phyloP scores from a whole-genome alignment of 2,888 invertebrate species.

The Archips xylosteana region DNA sequence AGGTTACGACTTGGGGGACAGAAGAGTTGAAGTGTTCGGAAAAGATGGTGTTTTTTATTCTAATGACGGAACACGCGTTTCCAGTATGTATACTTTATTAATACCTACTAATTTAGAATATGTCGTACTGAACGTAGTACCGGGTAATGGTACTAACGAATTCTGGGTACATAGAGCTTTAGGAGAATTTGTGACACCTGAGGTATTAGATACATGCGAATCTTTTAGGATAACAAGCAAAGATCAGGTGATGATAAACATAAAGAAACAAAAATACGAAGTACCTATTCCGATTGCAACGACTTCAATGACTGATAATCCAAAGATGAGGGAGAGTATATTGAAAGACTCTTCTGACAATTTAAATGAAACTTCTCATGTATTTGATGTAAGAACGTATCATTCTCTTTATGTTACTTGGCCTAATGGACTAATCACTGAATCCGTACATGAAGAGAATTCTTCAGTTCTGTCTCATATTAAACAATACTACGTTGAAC shows the following conservation, averaged over 20 bases:
- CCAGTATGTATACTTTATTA: conserved; percentile 64
- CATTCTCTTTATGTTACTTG: conserved; percentile 71
- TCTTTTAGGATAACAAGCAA: conserved; percentile 72
- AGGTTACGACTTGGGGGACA: conserved; percentile 74
- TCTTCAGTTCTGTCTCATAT: conserved; percentile 69
- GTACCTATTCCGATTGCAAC: conserved; percentile 47
- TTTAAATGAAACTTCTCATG: conserved; percentile 43
- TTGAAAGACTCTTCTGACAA: conserved; percentile 45
- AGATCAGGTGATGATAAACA: conserved; percentile 68
- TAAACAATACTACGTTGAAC: conserved; percentile 65
- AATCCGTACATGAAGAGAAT: conserved; percentile 69
- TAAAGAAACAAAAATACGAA: conserved; percentile 65
- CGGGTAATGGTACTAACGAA: conserved; percentile 68
- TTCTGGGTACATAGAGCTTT: conserved; percentile 74
- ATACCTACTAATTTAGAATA: conserved; percentile 75
- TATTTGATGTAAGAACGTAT: conserved; percentile 58
- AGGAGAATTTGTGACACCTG: conserved; percentile 56
- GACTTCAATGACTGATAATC: conserved; percentile 46
- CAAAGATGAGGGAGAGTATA: conserved; percentile 50
- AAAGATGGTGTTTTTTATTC: conserved; percentile 74
- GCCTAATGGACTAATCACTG: conserved; percentile 77
- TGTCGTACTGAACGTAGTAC: conserved; percentile 64
- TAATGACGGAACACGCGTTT: conserved; percentile 70
- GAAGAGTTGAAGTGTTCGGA: conserved; percentile 77
- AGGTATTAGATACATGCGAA: conserved; percentile 61